These are phyloP conservation scores for Cepaea hortensis DNA, from an alignment of 2,888 invertebrate genomes.

Conservation along the genomic window DNA sequence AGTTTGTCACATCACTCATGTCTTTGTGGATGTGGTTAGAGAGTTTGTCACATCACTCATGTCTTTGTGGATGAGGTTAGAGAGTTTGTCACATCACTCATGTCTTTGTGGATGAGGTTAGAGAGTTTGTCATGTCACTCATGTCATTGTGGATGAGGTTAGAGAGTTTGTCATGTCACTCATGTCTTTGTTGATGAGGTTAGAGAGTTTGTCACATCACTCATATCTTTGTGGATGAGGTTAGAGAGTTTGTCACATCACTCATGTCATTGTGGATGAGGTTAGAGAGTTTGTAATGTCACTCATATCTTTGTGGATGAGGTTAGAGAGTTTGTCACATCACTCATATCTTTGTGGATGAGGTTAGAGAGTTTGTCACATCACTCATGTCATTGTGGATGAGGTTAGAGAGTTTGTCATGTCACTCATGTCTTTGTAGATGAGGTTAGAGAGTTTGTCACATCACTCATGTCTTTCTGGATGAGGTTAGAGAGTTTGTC, in stretches of 20 bases:
- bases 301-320: no score
- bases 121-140: background rate
- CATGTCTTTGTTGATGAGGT: slow-evolving; percentile 92
- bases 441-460: slow-evolving; percentile 79
- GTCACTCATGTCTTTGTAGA: slow-evolving; percentile 94
- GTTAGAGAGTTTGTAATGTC: slow-evolving; percentile 54
- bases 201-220: slow-evolving; percentile 12
- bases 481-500: no score
- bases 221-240: no score
- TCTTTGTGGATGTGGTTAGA: slow-evolving; percentile 88
- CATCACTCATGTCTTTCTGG: no score
- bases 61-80: no score
- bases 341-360: slow-evolving; percentile 92
- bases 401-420: slow-evolving; percentile 79
- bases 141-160: no score
- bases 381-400: no score
- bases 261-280: slow-evolving; percentile 93
- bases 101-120: slow-evolving; percentile 88
- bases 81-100: no score
- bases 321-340: no score
- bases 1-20: no score
- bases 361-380: slow-evolving; percentile 76
- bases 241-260: no score
- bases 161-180: slow-evolving; percentile 88
- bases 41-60: no score